Evolutionary conservation across 1,140 invertebrate genomes (phyloP), one percentile per base, ranked within the genome.

Genomic region (Drosophila trapezifrons): DNA sequence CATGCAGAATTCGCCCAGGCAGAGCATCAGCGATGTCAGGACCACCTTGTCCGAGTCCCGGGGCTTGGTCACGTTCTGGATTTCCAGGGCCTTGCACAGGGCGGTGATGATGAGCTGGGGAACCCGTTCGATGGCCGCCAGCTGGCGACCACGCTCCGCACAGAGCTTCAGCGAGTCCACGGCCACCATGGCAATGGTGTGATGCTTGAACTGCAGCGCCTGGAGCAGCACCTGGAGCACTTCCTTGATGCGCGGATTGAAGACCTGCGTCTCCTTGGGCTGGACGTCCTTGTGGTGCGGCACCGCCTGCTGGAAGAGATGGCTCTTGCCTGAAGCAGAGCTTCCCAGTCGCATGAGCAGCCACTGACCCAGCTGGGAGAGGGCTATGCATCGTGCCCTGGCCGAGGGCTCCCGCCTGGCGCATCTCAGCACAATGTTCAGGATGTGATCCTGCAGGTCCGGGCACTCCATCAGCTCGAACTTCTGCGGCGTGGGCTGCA

Each of bases 1-100:
- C 95, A 99, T 97, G 59, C 97, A 98, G 96, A 98, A 99, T 93
- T 99, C 98, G 0, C 97, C 97, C 35, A 99, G 93, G 91, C 97
- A 98, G 60, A 98, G 95, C 77, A 98, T 94, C 81, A 98, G 94
- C 1, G 97, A 96, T 18, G 97, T 96, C 0, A 97, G 94, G 32
- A 98, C 93, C 75, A 95, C 93, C 93, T 96, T 94, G 91, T 96
- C 93, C 65, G 94, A 92, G 92, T 96, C 93, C 71, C 94, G 85
- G 7, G 91, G 91, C 59, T 92, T 91, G 4, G 79, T 60, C 3
- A 92, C 90, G 47, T 89, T 90, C 56, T 92, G 91, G 49, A 92
- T 92, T 60, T 92, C 91, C 25, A 92, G 59, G 0, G 91, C 91
- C 27, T 90, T 90, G 49, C 91, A 92, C 45, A 92, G 66, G 2